These are phyloP conservation scores for Toxotes lorentzi DNA, from an alignment of 2,797 vertebrate species.

Conservation along the genomic window DNA sequence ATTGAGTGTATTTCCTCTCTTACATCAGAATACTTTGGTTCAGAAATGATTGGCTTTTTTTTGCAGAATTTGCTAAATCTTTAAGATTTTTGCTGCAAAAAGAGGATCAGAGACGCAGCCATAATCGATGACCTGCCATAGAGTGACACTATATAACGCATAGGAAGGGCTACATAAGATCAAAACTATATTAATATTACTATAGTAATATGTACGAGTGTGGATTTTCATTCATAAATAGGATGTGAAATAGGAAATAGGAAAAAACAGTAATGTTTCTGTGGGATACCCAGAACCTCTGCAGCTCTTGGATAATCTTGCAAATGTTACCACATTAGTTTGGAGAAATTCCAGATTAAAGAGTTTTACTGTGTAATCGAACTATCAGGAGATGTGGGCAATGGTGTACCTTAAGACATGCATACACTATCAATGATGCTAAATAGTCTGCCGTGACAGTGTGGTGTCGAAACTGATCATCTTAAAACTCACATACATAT, in stretches of 20 bases:
- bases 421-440: neutral
- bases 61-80: neutral
- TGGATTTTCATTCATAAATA: neutral
- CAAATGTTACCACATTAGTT: neutral
- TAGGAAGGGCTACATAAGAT: neutral
- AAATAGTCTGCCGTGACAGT: neutral
- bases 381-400: neutral
- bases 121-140: neutral
- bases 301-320: too few species aligned
- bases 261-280: neutral
- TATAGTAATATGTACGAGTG: neutral
- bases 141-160: neutral
- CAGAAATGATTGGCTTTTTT: neutral
- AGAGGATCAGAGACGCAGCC: neutral
- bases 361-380: neutral
- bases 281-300: neutral
- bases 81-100: neutral
- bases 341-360: neutral
- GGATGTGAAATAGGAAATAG: neutral
- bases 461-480: neutral
- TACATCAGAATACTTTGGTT: neutral
- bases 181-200: too few species aligned
- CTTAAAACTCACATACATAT: neutral
- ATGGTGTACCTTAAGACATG: neutral
- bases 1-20: constrained; percentile 33